Evolutionary conservation across 2,113 vertebrate species (phyloP), one percentile per base, ranked within the genome.

Genomic region (Ranitomeya variabilis): DNA sequence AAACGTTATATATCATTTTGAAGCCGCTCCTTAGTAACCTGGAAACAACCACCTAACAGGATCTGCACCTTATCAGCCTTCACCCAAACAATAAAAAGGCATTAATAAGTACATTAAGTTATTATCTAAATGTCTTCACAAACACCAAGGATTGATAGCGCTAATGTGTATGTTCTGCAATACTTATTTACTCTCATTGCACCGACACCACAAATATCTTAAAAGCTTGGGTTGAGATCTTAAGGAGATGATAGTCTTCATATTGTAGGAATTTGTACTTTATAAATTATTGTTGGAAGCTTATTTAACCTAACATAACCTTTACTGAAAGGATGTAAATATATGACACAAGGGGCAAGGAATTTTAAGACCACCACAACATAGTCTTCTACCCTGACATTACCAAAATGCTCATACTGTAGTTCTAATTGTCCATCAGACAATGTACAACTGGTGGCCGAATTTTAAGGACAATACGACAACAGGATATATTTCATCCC

Each of bases 111-210:
- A 26, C 77, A 73, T 82, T 69, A 87, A 45, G 31, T 37, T 62
- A 55, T 83, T 89, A 89, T 83, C 45, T 83, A 60, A 88, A 69
- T 88, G 83, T 55, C 69, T 83, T 84, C 26, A 84, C 81, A 51
- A 57, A 67, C 26, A 89, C 60, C 81, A 85, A 85, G 59, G 73
- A 76, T 81, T 77, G 82, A 89, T 89, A 79, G 74, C 15, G 16
- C 87, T 89, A 89, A 89, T 89, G 87, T 84, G 81, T 89, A 79
- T 85, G 81, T 52, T 78, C 62, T 89, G 15, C 16, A 31, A 23
- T 52, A 67, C 73, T 55, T 88, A 76, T 88, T 89, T 89, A 26
- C 45, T 57, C 51, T 55, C 66, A 51, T 7, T 23, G 60, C 12
- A 31, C 45, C 26, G 19, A 51, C 4, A 51, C 64, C 55, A 84